Base-by-base conservation (phyloP, 2,113 vertebrate genomes). In the Hypomesus transpacificus region DNA sequence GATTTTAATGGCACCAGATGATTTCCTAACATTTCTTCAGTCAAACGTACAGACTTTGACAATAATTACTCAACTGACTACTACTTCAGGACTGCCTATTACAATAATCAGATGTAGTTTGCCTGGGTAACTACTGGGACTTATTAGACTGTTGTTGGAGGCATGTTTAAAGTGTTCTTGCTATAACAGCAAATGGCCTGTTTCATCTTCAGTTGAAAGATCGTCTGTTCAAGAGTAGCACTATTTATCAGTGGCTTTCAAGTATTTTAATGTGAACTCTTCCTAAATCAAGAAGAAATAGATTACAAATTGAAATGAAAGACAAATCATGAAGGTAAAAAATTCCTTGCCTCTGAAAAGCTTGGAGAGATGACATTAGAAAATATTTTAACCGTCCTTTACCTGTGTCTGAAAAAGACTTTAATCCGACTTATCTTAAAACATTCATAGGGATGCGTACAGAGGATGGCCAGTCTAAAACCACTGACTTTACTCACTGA, bases 251-350 rank as follows among this genome's bases (percentile, higher is more conserved):
- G 77, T 17, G 20, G 61, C 66, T 60, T 68, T 1, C 3, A 62
- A 28, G 54, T 75, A 57, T 75, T 73, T 61, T 54, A 62, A 26
- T 66, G 58, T 31, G 22, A 8, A 31, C 22, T 62, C 66, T 69
- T 71, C 39, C 20, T 69, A 74, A 73, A 74, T 80, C 66, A 62
- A 22, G 4, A 50, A 24, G 24, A 69, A 56, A 67, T 69, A 70
- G 70, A 76, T 80, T 73, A 80, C 76, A 73, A 76, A 80, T 73
- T 62, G 46, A 80, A 80, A 80, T 80, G 70, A 73, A 69, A 71
- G 31, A 66, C 66, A 67, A 39, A 8, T 21, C 9, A 66, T 66
- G 70, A 24, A 16, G 28, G 60, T 31, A 70, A 69, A 73, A 73
- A 70, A 75, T 61, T 68, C 60, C 71, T 80, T 70, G 68, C 69